Conservation (phyloP, 2,113 vertebrate genomes). For the Herpailurus yagouaroundi region DNA sequence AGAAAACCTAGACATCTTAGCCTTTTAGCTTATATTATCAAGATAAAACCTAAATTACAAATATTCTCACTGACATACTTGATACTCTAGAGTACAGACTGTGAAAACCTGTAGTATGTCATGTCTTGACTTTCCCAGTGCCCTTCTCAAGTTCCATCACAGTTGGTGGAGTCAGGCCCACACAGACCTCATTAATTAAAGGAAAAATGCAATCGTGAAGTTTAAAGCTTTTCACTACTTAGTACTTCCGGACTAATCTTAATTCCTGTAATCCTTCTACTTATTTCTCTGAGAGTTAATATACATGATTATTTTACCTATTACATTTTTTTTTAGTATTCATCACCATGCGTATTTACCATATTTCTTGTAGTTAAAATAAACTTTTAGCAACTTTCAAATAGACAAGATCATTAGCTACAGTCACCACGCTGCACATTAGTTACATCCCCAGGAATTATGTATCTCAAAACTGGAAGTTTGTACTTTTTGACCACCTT, state of each 20-base stretch:
- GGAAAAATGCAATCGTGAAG: neutral
- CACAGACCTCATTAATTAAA: neutral
- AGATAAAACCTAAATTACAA: neutral
- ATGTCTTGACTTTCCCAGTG: neutral
- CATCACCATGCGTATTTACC: no score
- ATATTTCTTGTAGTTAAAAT: no score
- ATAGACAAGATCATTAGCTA: no score
- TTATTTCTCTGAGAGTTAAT: neutral
- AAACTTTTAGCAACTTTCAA: no score
- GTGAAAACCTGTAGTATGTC: neutral
- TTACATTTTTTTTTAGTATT: neutral
- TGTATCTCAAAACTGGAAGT: no score
- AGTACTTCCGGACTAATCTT: neutral
- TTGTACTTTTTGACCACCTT: no score
- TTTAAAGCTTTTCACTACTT: neutral
- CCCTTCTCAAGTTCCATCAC: neutral
- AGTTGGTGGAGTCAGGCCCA: neutral
- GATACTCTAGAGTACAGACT: neutral
- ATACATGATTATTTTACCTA: neutral
- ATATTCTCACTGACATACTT: neutral
- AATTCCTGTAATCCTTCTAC: neutral
- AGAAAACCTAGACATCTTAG: neutral
- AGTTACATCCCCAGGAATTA: no score
- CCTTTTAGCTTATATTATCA: neutral
- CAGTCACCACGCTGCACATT: no score